These are phyloP conservation scores for Botia almorhae DNA, from an alignment of 2,797 vertebrate genomes.

Conservation along the genomic window DNA sequence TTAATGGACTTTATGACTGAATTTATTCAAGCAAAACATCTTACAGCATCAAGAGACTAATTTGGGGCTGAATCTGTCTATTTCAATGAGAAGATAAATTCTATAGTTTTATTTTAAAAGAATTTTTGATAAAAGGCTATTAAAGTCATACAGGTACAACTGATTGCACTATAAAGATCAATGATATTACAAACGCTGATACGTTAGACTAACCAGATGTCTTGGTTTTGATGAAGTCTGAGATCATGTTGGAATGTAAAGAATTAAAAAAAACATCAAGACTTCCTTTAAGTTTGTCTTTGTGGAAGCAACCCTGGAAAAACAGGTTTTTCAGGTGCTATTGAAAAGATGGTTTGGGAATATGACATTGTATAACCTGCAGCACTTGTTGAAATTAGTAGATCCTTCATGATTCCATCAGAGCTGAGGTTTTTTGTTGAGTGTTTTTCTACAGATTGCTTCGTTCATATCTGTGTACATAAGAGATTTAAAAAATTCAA, in stretches of 20 bases:
- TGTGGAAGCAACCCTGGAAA: not conserved
- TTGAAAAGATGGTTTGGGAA: slow-evolving; percentile 3
- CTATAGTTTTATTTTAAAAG: not conserved
- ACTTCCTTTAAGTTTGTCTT: not conserved
- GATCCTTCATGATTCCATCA: not conserved
- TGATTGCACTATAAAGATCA: not conserved
- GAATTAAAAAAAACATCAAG: slow-evolving; percentile 3
- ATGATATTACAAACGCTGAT: not conserved
- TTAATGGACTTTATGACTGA: not conserved
- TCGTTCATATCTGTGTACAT: slow-evolving; percentile 28
- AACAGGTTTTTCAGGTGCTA: slow-evolving; percentile 27
- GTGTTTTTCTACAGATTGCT: slow-evolving; percentile 24
- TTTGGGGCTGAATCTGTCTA: not conserved
- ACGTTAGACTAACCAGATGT: not conserved
- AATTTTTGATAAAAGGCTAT: not conserved
- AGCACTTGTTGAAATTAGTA: not conserved
- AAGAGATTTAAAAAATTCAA: not conserved
- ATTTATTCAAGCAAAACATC: not conserved
- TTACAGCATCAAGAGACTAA: not conserved
- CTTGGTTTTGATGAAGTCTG: not conserved
- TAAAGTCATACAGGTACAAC: not conserved
- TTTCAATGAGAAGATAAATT: not conserved
- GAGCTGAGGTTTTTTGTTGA: not conserved
- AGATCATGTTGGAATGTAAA: not conserved
- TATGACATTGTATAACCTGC: slow-evolving; percentile 9